These are phyloP conservation scores for Tragelaphus buxtoni DNA, from an alignment of 2,113 vertebrate species.

Conservation along the genomic window DNA sequence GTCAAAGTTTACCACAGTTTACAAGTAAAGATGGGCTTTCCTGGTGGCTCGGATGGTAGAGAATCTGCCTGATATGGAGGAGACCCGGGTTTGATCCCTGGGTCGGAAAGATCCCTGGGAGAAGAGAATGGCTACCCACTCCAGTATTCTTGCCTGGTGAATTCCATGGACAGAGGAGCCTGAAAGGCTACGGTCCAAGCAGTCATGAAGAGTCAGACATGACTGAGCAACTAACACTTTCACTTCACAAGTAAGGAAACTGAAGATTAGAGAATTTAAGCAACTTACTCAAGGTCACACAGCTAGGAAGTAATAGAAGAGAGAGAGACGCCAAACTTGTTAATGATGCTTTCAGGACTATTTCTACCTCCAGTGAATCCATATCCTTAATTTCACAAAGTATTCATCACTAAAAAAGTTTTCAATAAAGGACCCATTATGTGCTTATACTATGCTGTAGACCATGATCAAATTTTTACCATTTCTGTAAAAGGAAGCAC, in stretches of 20 bases:
- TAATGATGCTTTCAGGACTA: neutral
- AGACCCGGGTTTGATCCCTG: accelerated
- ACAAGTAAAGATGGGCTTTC: neutral
- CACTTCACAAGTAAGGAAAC: neutral
- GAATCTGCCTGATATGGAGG: neutral
- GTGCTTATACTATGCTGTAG: neutral
- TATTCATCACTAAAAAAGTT: neutral
- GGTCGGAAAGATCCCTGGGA: neutral
- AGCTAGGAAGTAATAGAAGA: neutral
- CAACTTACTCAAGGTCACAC: neutral
- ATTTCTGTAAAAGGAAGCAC: neutral
- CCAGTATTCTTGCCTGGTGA: neutral
- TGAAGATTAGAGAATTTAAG: neutral
- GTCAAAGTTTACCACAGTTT: neutral
- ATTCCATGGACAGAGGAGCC: neutral
- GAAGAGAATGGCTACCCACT: neutral
- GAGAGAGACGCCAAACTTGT: neutral
- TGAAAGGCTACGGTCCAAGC: neutral
- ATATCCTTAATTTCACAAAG: neutral
- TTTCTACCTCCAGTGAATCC: neutral
- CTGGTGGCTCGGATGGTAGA: neutral
- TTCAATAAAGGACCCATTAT: neutral
- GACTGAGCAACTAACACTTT: neutral
- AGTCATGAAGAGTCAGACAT: neutral
- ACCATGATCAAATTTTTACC: neutral